A percentile compares a stretch with the other conserved stretches of the same genome.
These are phyloP conservation scores for Aculops lycopersici DNA, from an alignment of 1,140 invertebrate genomes.

Conservation along the genomic window DNA sequence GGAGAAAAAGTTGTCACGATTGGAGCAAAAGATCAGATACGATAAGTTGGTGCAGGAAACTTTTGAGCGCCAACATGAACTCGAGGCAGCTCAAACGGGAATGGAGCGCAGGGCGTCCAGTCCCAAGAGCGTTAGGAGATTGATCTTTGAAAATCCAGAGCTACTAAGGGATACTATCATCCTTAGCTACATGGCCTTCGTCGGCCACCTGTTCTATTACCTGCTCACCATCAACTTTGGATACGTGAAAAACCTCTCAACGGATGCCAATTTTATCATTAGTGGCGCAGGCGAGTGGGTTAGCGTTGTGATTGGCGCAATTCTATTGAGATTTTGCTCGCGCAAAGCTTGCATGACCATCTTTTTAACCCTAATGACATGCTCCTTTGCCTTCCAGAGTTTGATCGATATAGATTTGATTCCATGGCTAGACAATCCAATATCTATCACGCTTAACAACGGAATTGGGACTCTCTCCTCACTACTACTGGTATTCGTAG, in stretches of 20 bases:
- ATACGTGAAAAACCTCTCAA: no score
- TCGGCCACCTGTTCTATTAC: neutral
- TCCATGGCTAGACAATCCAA: neutral
- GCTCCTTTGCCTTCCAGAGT: neutral
- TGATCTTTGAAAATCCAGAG: no score
- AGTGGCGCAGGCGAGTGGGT: neutral
- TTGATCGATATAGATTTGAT: neutral
- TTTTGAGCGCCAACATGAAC: no score
- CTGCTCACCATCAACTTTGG: neutral
- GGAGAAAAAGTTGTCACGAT: neutral
- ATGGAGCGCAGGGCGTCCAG: no score
- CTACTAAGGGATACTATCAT: no score
- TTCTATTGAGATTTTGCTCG: neutral
- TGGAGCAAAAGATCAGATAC: neutral
- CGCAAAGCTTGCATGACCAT: neutral
- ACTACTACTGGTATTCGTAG: neutral
- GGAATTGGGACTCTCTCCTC: neutral
- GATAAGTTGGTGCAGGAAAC: neutral
- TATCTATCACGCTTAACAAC: neutral
- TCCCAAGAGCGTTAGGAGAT: no score
- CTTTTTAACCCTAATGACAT: slow-evolving; percentile 4
- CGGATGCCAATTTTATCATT: neutral
- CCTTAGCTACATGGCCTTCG: no score
- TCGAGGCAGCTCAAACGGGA: no score
- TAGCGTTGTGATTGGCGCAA: neutral